Evolutionary conservation across 2,888 invertebrate species (phyloP).

Genomic region (Drosophila pullipes): DNA sequence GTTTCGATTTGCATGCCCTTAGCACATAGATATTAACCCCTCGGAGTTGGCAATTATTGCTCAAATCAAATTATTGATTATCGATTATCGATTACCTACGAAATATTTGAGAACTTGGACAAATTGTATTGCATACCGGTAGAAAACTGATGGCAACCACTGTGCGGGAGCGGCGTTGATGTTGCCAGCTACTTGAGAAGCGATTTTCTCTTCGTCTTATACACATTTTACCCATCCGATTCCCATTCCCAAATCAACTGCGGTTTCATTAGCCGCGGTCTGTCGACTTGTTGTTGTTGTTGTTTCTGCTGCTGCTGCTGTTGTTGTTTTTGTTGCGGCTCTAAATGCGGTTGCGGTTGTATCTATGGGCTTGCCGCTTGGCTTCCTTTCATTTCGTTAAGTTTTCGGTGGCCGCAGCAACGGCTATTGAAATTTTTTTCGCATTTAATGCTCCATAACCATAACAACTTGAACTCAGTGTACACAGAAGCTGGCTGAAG

Average conservation of each 20-base stretch:
- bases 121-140: background rate
- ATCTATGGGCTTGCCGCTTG: slow-evolving; percentile 47
- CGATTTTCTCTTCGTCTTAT: slow-evolving; percentile 73
- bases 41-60: background rate
- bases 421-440: slow-evolving; percentile 69
- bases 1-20: background rate
- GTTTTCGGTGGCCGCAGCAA: slow-evolving; percentile 76
- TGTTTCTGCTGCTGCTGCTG: slow-evolving; percentile 18
- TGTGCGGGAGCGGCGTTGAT: slow-evolving; percentile 31
- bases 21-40: background rate
- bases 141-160: slow-evolving; percentile 19
- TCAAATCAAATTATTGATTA: too few species aligned
- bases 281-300: slow-evolving; percentile 48
- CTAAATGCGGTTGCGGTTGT: slow-evolving; percentile 51
- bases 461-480: slow-evolving; percentile 51
- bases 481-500: slow-evolving; percentile 7
- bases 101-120: background rate
- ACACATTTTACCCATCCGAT: slow-evolving; percentile 39
- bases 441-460: slow-evolving; percentile 62
- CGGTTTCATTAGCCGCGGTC: slow-evolving; percentile 77
- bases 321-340: slow-evolving; percentile 34
- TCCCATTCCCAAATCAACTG: slow-evolving; percentile 65
- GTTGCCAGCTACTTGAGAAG: slow-evolving; percentile 72
- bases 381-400: slow-evolving; percentile 77
- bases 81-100: too few species aligned